These are phyloP conservation scores for Temnothorax curvispinosus DNA, from an alignment of 1,140 invertebrate genomes.

Conservation along the genomic window DNA sequence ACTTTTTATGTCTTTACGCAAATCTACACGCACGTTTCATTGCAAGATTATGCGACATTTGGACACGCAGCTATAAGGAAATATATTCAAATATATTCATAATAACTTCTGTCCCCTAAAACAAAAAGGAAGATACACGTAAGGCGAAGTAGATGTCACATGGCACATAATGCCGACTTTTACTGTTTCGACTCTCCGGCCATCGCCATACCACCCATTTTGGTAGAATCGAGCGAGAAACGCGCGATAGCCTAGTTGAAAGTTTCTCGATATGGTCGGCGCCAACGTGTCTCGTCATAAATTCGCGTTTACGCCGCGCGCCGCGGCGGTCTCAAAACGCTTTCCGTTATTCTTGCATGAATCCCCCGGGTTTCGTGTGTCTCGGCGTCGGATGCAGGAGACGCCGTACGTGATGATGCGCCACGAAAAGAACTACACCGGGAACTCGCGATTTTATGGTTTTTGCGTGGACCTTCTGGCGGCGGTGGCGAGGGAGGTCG, in stretches of 20 bases:
- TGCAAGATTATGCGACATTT: slow-evolving; percentile 26
- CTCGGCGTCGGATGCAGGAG: slow-evolving; percentile 85
- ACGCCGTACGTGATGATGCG: slow-evolving; percentile 91
- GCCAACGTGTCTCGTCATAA: slow-evolving; percentile 57
- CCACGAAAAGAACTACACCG: slow-evolving; percentile 87
- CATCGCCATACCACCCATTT: slow-evolving; percentile 29
- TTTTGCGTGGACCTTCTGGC: slow-evolving; percentile 93
- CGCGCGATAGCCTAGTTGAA: not conserved
- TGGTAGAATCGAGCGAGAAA: slow-evolving; percentile 1
- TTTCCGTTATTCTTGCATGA: slow-evolving; percentile 72
- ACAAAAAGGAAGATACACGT: not conserved
- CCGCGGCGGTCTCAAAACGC: slow-evolving; percentile 52
- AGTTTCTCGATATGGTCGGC: slow-evolving; percentile 44
- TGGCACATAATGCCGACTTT: slow-evolving; percentile 5
- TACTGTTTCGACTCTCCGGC: not conserved
- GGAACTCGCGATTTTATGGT: slow-evolving; percentile 91
- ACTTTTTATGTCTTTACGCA: not conserved
- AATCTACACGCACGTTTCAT: not conserved
- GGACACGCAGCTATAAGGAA: not conserved
- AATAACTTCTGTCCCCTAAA: slow-evolving; percentile 1
- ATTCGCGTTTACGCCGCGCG: slow-evolving; percentile 3
- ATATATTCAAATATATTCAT: slow-evolving; percentile 4
- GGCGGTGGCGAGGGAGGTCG: slow-evolving; percentile 88
- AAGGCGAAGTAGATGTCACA: not conserved
- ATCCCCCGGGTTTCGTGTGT: slow-evolving; percentile 1